Conservation (phyloP, 2,113 vertebrate genomes). For the Myodes glareolus region DNA sequence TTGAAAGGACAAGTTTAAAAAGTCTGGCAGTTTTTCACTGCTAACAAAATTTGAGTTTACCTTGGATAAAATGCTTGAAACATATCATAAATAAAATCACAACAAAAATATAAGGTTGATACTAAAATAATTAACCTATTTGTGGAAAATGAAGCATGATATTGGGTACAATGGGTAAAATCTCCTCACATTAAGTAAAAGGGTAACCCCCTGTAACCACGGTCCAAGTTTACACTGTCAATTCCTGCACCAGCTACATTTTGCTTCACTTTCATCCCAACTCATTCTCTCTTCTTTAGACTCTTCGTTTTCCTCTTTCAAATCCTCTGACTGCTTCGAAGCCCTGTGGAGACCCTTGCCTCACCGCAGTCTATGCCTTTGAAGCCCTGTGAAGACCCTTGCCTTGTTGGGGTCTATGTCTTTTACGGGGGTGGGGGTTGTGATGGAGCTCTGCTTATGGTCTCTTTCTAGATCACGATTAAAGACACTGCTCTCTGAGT, state of each 20-base stretch:
- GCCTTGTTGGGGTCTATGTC: background rate
- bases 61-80: background rate
- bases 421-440: background rate
- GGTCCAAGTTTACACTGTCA: background rate
- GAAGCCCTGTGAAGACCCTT: background rate
- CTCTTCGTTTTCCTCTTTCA: background rate
- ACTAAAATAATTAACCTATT: background rate
- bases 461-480: background rate
- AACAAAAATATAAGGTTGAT: background rate
- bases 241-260: background rate
- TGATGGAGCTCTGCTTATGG: background rate
- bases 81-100: background rate
- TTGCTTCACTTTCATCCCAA: background rate
- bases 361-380: no score
- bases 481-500: background rate
- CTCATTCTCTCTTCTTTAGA: background rate
- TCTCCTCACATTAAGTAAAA: background rate
- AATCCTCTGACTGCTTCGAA: background rate
- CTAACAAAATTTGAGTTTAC: constrained; percentile 2
- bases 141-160: background rate
- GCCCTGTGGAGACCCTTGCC: background rate
- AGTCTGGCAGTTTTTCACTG: background rate
- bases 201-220: background rate
- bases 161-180: background rate
- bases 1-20: constrained; percentile 12